phyloP scores from a whole-genome alignment of 1,140 invertebrate genomes.

The Leptinotarsa texana region DNA sequence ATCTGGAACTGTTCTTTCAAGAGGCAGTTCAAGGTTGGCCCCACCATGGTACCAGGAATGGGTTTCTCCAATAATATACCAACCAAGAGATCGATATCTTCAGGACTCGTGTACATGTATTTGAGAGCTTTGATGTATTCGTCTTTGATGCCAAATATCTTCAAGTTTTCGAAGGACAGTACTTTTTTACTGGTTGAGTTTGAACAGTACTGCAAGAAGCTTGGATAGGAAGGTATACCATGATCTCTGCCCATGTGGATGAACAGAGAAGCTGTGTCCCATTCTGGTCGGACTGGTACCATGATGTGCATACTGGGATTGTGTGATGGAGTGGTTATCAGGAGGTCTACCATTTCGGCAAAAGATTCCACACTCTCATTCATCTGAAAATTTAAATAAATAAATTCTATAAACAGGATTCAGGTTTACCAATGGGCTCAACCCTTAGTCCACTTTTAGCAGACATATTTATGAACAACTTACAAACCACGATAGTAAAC shows the following conservation, averaged over 20 bases:
- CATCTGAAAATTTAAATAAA: slow-evolving; percentile 38
- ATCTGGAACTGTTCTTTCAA: slow-evolving; percentile 79
- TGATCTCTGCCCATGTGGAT: slow-evolving; percentile 84
- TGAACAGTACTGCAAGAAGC: slow-evolving; percentile 73
- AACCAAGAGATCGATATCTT: slow-evolving; percentile 85
- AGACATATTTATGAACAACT: too few relatives aligned
- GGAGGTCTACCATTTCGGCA: slow-evolving; percentile 54
- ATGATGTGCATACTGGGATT: slow-evolving; percentile 59
- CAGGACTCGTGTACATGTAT: slow-evolving; percentile 71
- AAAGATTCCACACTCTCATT: slow-evolving; percentile 55
- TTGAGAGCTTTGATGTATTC: slow-evolving; percentile 63
- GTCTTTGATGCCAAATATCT: slow-evolving; percentile 64
- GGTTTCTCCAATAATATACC: slow-evolving; percentile 85
- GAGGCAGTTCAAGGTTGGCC: slow-evolving; percentile 84
- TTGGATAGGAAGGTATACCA: slow-evolving; percentile 83
- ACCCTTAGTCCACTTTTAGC: too few relatives aligned
- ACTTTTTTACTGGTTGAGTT: slow-evolving; percentile 50
- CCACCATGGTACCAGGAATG: slow-evolving; percentile 77
- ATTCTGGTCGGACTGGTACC: slow-evolving; percentile 51
- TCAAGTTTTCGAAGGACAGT: slow-evolving; percentile 66
- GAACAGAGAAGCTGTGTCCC: slow-evolving; percentile 62
- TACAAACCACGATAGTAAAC: too few relatives aligned
- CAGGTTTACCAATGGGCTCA: too few relatives aligned
- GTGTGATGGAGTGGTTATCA: slow-evolving; percentile 59
- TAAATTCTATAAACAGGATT: too few relatives aligned